Evolutionary conservation across 2,888 invertebrate species (phyloP).

Genomic region (Scaptomyza caliginosa): DNA sequence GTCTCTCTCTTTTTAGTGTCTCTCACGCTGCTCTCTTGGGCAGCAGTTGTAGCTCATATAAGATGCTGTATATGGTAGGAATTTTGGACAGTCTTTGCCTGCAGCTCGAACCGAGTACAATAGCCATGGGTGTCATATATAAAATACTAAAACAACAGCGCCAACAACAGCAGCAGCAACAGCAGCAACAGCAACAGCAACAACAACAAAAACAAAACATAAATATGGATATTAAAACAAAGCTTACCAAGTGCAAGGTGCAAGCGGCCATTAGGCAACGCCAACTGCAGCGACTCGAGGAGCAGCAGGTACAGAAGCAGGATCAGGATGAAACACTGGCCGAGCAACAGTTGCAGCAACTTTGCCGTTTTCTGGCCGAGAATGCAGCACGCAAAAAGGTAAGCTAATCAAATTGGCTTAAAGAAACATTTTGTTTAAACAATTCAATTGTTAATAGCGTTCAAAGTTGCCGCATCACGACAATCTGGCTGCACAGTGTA

Average conservation of each 20-base stretch:
- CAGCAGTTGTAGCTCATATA: slow-evolving; percentile 44
- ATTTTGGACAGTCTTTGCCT: slow-evolving; percentile 63
- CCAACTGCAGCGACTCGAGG: slow-evolving; percentile 23
- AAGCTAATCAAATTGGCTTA: slow-evolving; percentile 2
- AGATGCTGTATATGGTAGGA: slow-evolving; percentile 43
- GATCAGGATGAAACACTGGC: slow-evolving; percentile 41
- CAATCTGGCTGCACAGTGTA: neutral
- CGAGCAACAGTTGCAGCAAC: slow-evolving; percentile 76
- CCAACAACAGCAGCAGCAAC: slow-evolving; percentile 45
- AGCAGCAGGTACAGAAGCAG: slow-evolving; percentile 5
- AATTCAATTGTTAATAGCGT: slow-evolving; percentile 18
- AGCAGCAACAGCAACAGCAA: slow-evolving; percentile 16
- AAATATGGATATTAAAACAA: slow-evolving; percentile 57
- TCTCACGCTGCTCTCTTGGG: slow-evolving; percentile 14
- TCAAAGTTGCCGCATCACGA: slow-evolving; percentile 32
- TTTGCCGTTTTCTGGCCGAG: slow-evolving; percentile 81
- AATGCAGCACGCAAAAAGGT: slow-evolving; percentile 80
- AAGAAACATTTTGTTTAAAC: neutral
- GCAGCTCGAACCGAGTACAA: slow-evolving; percentile 55
- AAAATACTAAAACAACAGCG: slow-evolving; percentile 77
- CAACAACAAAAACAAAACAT: slow-evolving; percentile 19
- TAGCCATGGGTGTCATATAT: slow-evolving; percentile 79
- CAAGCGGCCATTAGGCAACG: slow-evolving; percentile 64
- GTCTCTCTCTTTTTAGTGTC: neutral
- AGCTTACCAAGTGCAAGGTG: slow-evolving; percentile 59